These are phyloP conservation scores for Pan troglodytes DNA, from an alignment of 2,113 vertebrate genomes.

Conservation along the genomic window DNA sequence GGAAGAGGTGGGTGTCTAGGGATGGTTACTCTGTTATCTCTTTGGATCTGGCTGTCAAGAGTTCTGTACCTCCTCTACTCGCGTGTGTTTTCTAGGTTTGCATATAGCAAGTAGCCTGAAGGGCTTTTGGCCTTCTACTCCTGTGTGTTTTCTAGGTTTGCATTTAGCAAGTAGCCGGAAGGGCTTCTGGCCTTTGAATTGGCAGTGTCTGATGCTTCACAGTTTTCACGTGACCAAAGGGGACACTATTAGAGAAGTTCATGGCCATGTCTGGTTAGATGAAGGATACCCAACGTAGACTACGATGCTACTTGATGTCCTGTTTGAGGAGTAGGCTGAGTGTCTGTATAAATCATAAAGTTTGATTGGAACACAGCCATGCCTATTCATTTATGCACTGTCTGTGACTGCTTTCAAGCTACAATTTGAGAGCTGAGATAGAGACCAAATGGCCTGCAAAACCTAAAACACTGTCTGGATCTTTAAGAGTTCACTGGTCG, in stretches of 20 bases:
- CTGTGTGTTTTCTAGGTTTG: neutral
- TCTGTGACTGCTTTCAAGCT: neutral
- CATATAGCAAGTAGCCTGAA: no score
- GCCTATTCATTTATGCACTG: neutral
- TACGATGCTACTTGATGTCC: fast-evolving
- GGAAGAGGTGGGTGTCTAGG: conserved; percentile 84
- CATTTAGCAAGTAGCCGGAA: neutral
- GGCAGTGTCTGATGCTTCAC: neutral
- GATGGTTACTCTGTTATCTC: neutral
- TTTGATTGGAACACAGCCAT: neutral
- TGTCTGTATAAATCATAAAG: neutral
- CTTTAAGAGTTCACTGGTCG: neutral
- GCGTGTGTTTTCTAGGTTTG: neutral
- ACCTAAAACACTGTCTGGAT: neutral
- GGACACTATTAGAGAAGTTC: neutral
- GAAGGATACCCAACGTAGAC: neutral
- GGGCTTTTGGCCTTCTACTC: no score
- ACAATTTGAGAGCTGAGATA: neutral
- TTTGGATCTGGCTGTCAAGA: neutral
- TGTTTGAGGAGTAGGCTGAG: neutral
- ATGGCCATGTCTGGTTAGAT: neutral
- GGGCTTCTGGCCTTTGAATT: neutral
- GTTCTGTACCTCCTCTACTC: no score
- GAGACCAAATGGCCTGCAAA: neutral
- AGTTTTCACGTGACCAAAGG: neutral